Conservation (phyloP, 2,113 vertebrate species). For the Malurus elegans region DNA sequence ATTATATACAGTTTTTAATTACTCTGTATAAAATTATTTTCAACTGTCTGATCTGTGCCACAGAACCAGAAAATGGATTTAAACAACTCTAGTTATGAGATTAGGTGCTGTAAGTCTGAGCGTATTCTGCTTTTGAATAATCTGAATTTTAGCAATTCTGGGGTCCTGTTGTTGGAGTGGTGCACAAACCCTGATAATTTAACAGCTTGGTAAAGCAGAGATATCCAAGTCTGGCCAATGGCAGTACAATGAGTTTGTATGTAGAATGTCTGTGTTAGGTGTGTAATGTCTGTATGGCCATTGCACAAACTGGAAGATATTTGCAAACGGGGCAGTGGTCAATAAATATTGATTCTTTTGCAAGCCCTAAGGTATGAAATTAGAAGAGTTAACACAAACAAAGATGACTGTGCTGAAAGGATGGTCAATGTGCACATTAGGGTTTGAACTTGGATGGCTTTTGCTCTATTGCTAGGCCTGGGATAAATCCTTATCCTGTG, state of each 20-base stretch:
- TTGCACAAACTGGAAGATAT: not conserved
- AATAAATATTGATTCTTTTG: not conserved
- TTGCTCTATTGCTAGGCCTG: not conserved
- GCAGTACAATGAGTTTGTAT: not conserved
- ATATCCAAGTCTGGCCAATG: not conserved
- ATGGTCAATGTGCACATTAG: not conserved
- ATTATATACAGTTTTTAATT: not conserved
- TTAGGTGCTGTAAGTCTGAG: not conserved
- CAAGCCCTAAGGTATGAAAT: not conserved
- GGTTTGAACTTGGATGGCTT: not conserved
- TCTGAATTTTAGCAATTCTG: not conserved
- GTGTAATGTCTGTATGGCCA: not conserved
- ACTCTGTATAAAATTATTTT: not conserved
- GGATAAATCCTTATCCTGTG: not conserved
- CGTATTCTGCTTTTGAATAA: rapidly evolving
- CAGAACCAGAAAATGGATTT: not conserved
- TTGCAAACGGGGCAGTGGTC: not conserved
- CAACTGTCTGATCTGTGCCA: not conserved
- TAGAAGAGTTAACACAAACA: not conserved
- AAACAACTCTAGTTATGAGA: not conserved
- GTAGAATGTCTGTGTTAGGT: not conserved
- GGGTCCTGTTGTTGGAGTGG: not conserved
- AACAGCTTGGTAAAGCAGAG: not conserved
- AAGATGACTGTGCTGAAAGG: not conserved
- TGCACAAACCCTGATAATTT: not conserved